Evolutionary conservation across 2,113 vertebrate genomes (phyloP), one percentile per base, ranked within the genome.

Genomic region (Sylvilagus bachmani): DNA sequence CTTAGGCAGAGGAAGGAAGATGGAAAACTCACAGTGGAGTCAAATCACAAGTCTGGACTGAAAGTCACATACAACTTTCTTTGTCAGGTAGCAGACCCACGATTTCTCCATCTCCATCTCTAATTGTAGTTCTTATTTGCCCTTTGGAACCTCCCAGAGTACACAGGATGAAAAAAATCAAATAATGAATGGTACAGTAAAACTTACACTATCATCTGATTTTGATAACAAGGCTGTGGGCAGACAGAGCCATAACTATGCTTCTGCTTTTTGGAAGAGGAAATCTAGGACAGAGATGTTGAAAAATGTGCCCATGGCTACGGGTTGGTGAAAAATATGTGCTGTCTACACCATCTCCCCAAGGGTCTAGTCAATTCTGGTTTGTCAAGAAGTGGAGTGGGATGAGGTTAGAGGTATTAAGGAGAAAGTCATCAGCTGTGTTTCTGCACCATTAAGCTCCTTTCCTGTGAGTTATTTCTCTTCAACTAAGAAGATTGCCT

Each of bases 301-400:
- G 3, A 79, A 33, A 64, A 61, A 44, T 25, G 13, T 62, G n/a
- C 29, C 24, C 58, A 22, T 12, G 6, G 5, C 49, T n/a, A 22
- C 71, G 51, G n/a, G 55, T 17, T 78, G 51, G 51, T 70, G 82
- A 69, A 3, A 10, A n/a, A 9, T 6, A 2, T 25, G 31, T 33
- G 9, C 4, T 25, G 1, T 31, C 24, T 29, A n/a, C 24, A 27
- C 6, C 58, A 51, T 11, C 49, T 0, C 4, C 9, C 31, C 19
- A 19, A 44, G 51, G 33, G 13, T 55, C 53, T 36, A 5, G 21
- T 27, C 38, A 2, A 4, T n/a, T 33, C 31, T 7, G 6, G 14
- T 13, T 21, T 49, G 36, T 62, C 38, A 36, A 22, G 27, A n/a
- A 55, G 64, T 38, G 29, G 19, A 64, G 38, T 10, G n/a, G n/a